Conservation (phyloP, 2,888 invertebrate species). For the Drosophila cracens region DNA sequence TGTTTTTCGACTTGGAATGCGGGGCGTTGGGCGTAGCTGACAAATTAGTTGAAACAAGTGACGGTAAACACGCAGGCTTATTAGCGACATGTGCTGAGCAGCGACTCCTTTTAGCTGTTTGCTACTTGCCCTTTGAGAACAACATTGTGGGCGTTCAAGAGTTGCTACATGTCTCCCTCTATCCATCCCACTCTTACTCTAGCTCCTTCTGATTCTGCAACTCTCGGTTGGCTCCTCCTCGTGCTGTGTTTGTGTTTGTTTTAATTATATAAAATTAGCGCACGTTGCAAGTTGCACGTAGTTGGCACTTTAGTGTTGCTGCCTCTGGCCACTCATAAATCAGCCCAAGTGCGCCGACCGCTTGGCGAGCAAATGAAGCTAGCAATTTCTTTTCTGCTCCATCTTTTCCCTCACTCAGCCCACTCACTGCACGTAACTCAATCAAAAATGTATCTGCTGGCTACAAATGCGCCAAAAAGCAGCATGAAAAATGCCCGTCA, state of each 20-base stretch:
- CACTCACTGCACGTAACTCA: constrained; percentile 69
- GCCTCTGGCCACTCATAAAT: constrained; percentile 69
- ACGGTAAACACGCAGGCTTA: constrained; percentile 78
- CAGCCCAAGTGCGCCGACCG: constrained; percentile 55
- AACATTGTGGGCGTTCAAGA: constrained; percentile 15
- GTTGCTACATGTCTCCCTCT: neutral
- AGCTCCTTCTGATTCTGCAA: neutral
- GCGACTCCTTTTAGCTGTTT: constrained; percentile 26
- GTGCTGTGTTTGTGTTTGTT: constrained; percentile 69
- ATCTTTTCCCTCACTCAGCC: neutral
- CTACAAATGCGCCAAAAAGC: constrained; percentile 64
- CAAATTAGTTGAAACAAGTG: constrained; percentile 78
- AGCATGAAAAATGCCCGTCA: constrained; percentile 60
- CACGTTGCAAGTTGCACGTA: constrained; percentile 78
- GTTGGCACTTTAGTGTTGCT: constrained; percentile 35
- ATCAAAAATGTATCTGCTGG: constrained; percentile 77
- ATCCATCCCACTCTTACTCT: constrained; percentile 5
- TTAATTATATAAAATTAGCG: constrained; percentile 79
- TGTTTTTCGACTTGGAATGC: constrained; percentile 62
- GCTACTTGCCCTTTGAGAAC: constrained; percentile 4
- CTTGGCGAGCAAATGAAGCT: constrained; percentile 70
- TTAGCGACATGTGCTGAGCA: constrained; percentile 71
- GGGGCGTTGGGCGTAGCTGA: constrained; percentile 73
- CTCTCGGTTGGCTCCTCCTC: constrained; percentile 4
- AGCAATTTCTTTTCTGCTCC: constrained; percentile 54